Evolutionary conservation across 1,140 invertebrate species (phyloP).

Genomic region (Luehdorfia chinensis): DNA sequence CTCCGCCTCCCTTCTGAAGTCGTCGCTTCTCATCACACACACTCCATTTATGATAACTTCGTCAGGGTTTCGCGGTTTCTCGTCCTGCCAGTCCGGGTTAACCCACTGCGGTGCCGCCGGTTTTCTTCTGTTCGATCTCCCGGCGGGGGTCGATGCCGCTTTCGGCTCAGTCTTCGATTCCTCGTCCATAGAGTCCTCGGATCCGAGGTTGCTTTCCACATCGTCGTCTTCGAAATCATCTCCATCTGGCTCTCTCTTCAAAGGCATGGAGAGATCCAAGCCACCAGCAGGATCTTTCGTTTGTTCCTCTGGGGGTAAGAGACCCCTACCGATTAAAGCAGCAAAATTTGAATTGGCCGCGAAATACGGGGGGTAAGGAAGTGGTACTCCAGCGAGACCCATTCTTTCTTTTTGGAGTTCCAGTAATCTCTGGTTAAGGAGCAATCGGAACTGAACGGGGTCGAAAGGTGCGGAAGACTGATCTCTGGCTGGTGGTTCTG

Average conservation of each 20-base stretch:
- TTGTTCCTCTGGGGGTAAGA: conserved; percentile 78
- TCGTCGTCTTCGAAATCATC: conserved; percentile 87
- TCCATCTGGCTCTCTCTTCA: conserved; percentile 85
- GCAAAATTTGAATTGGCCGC: conserved; percentile 84
- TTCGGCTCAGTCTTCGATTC: conserved; percentile 76
- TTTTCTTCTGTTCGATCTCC: conserved; percentile 86
- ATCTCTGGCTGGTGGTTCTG: conserved; percentile 83
- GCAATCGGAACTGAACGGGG: conserved; percentile 91
- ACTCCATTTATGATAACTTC: conserved; percentile 95
- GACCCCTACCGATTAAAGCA: conserved; percentile 81
- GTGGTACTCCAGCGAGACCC: conserved; percentile 83
- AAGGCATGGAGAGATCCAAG: conserved; percentile 87
- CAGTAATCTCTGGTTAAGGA: conserved; percentile 91
- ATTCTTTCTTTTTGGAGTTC: conserved; percentile 91
- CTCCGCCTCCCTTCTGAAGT: conserved; percentile 81
- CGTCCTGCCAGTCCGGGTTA: conserved; percentile 93
- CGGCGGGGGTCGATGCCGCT: conserved; percentile 70
- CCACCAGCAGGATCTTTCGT: conserved; percentile 87
- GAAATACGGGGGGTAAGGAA: conserved; percentile 87
- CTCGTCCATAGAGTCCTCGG: conserved; percentile 83
- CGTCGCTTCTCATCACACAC: conserved; percentile 91
- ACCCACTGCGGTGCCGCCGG: conserved; percentile 98
- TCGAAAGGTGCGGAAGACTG: conserved; percentile 87
- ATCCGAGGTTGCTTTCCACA: conserved; percentile 86
- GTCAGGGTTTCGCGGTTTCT: conserved; percentile 78